phyloP scores from a whole-genome alignment of 2,888 invertebrate species.

The Scaptomyza polygonia region DNA sequence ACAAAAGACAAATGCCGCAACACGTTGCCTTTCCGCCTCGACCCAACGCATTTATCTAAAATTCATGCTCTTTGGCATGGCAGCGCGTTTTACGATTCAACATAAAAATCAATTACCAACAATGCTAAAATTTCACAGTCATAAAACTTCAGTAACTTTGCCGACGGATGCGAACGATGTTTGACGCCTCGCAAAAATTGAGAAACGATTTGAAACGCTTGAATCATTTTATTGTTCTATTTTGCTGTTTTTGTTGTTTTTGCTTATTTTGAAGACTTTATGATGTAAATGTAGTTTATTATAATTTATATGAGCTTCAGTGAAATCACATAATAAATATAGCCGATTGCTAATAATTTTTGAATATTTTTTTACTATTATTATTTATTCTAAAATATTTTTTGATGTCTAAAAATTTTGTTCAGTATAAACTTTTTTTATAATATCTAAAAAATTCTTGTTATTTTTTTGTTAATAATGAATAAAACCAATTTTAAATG shows the following conservation, averaged over 20 bases:
- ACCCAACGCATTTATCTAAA: slow-evolving; percentile 65
- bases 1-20: slow-evolving; percentile 49
- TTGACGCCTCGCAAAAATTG: slow-evolving; percentile 55
- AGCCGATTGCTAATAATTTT: too few species aligned
- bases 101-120: slow-evolving; percentile 80
- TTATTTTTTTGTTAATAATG: too few species aligned
- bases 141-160: slow-evolving; percentile 69
- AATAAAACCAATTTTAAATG: too few species aligned
- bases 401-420: too few species aligned
- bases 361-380: too few species aligned
- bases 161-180: not conserved
- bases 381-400: too few species aligned
- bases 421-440: too few species aligned
- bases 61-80: slow-evolving; percentile 58
- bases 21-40: slow-evolving; percentile 53
- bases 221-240: slow-evolving; percentile 62
- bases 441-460: too few species aligned
- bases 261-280: slow-evolving; percentile 9
- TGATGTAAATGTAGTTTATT: not conserved
- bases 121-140: slow-evolving; percentile 73
- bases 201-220: slow-evolving; percentile 74
- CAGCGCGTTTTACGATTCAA: slow-evolving; percentile 72
- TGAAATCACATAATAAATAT: too few species aligned
- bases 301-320: not conserved
- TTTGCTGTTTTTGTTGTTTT: slow-evolving; percentile 6